These are phyloP conservation scores for Zeuzera pyrina DNA, from an alignment of 2,888 invertebrate species.

Conservation along the genomic window DNA sequence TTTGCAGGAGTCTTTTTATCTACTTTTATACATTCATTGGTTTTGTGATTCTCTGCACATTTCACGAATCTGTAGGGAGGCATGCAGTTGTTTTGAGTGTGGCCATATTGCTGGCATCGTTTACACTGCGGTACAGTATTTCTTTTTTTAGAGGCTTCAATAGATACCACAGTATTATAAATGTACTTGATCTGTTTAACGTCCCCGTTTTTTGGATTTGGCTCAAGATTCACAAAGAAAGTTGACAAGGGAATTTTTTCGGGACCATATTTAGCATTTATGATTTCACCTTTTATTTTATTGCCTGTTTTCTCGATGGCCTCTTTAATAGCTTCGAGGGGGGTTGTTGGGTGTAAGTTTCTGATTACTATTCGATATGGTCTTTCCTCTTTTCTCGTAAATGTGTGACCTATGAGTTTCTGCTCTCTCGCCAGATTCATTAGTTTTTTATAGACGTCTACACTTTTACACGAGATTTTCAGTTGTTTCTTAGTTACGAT, in stretches of 20 bases:
- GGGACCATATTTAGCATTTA: slow-evolving; percentile 1
- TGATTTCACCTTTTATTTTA: slow-evolving; percentile 3
- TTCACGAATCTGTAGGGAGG: slow-evolving; percentile 3
- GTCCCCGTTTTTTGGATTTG: slow-evolving; percentile 1
- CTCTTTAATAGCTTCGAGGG: neutral
- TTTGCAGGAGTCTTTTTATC: slow-evolving; percentile 2
- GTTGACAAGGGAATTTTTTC: neutral
- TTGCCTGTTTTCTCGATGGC: slow-evolving; percentile 1
- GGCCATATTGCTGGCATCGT: slow-evolving; percentile 2
- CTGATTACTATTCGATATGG: neutral
- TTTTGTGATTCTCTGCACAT: slow-evolving; percentile 2
- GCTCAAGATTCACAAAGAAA: slow-evolving; percentile 5
- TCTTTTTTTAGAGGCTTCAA: slow-evolving; percentile 2
- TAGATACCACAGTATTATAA: neutral
- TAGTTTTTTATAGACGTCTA: neutral
- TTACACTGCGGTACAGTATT: slow-evolving; percentile 1
- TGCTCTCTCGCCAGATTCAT: neutral
- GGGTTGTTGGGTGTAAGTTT: slow-evolving; percentile 1
- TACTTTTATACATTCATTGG: slow-evolving; percentile 1
- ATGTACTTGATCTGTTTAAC: slow-evolving; percentile 2
- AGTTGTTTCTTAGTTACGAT: neutral
- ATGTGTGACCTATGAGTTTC: slow-evolving; percentile 1
- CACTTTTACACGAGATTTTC: neutral
- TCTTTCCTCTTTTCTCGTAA: neutral
- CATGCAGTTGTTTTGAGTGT: slow-evolving; percentile 3